phyloP scores from a whole-genome alignment of 2,888 invertebrate species.

The Pseudolycoriella hygida region DNA sequence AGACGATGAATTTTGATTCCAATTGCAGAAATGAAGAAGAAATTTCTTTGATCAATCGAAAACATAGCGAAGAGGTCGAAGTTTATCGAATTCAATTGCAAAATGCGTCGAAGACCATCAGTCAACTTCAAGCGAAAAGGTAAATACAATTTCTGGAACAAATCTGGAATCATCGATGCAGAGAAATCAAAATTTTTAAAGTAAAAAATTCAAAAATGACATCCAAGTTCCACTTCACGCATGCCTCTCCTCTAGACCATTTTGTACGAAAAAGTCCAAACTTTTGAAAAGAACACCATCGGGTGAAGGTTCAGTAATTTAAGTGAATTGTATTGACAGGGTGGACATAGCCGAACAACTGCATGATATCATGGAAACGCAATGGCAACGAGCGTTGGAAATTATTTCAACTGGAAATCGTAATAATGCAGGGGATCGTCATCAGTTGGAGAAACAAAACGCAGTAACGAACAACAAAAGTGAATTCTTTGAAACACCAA shows the following conservation, averaged over 20 bases:
- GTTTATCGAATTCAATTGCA: constrained; percentile 51
- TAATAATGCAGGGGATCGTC: constrained; percentile 1
- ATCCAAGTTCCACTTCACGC: too few relatives aligned
- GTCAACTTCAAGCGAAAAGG: constrained; percentile 32
- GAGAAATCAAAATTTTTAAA: too few relatives aligned
- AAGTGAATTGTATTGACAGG: constrained; percentile 22
- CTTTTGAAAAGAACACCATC: too few relatives aligned
- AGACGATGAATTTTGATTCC: constrained; percentile 8
- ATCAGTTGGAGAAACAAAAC: constrained; percentile 9
- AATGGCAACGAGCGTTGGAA: constrained; percentile 59
- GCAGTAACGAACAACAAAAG: constrained; percentile 16
- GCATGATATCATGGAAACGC: constrained; percentile 60
- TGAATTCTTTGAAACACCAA: constrained; percentile 22
- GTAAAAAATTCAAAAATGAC: too few relatives aligned
- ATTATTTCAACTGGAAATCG: constrained; percentile 34
- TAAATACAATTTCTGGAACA: too few relatives aligned
- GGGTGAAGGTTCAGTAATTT: too few relatives aligned
- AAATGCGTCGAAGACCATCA: constrained; percentile 48
- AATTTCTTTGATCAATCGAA: constrained; percentile 57
- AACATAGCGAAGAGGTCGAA: constrained; percentile 59
- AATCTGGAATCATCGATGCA: too few relatives aligned
- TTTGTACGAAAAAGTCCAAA: too few relatives aligned
- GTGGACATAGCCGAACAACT: constrained; percentile 54
- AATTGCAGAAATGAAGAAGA: constrained; percentile 48
- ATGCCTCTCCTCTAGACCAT: too few relatives aligned